A percentile compares a stretch with the other conserved stretches of the same genome.
phyloP scores from a whole-genome alignment of 2,797 vertebrate species.

The Scomberomorus guttatus region DNA sequence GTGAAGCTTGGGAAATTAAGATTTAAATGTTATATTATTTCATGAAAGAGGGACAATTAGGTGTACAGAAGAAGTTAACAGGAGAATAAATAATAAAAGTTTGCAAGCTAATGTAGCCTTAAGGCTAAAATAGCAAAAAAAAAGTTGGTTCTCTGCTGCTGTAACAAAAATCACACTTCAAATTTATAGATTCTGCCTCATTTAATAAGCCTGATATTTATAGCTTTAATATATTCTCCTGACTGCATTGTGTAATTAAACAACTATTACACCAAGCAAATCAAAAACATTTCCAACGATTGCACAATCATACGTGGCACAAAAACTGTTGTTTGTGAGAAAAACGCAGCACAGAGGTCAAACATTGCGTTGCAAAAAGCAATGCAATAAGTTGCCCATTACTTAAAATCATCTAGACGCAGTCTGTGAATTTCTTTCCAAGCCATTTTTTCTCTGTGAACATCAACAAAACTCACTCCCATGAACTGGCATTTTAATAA shows the following conservation, averaged over 20 bases:
- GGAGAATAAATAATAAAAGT: background rate
- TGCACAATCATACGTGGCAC: background rate
- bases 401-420: background rate
- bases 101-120: no score
- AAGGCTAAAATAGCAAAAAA: background rate
- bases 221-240: background rate
- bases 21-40: no score
- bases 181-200: background rate
- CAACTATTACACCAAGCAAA: background rate
- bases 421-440: background rate
- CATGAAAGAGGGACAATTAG: no score
- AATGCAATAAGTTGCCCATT: background rate
- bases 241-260: background rate
- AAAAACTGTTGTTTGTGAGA: background rate
- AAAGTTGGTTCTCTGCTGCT: background rate
- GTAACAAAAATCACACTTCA: background rate
- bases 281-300: background rate
- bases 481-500: constrained; percentile 42
- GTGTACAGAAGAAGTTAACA: background rate
- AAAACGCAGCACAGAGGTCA: constrained; percentile 6
- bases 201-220: background rate
- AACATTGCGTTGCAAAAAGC: background rate
- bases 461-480: constrained; percentile 33
- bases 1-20: no score
- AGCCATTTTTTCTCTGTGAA: constrained; percentile 15